A percentile compares a stretch with the other conserved stretches of the same genome.
These are phyloP conservation scores for Sesamia inferens DNA, from an alignment of 2,888 invertebrate species.

Conservation along the genomic window DNA sequence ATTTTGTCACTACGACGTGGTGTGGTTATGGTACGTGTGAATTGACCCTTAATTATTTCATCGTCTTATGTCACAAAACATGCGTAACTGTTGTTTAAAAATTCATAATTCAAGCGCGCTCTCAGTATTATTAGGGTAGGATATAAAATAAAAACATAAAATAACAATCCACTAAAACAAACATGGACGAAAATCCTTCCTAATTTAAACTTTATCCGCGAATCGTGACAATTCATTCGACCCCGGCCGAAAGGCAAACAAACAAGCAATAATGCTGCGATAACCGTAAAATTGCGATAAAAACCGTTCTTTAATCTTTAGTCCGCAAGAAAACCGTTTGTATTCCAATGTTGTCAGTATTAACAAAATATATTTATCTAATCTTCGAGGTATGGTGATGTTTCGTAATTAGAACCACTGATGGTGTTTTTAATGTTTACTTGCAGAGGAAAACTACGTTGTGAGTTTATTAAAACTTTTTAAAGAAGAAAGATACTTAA, in stretches of 20 bases:
- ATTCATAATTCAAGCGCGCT: neutral
- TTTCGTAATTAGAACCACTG: neutral
- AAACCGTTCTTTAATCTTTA: constrained; percentile 59
- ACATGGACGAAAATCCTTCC: constrained; percentile 27
- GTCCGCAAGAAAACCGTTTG: constrained; percentile 59
- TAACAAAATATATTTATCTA: constrained; percentile 32
- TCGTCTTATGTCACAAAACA: neutral
- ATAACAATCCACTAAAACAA: constrained; percentile 23
- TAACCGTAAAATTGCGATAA: constrained; percentile 64
- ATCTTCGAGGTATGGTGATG: constrained; percentile 17
- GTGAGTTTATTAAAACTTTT: neutral
- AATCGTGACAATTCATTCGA: constrained; percentile 51
- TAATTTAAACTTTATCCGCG: constrained; percentile 50
- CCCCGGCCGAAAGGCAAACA: constrained; percentile 41
- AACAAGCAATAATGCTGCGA: constrained; percentile 54
- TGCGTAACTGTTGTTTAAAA: neutral
- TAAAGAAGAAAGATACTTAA: no score
- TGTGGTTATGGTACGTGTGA: no score
- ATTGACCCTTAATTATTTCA: no score
- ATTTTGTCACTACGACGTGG: no score
- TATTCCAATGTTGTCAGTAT: constrained; percentile 48
- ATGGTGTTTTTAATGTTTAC: neutral
- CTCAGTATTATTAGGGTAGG: neutral
- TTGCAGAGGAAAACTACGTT: neutral
- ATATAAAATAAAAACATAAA: constrained; percentile 9